A percentile compares a stretch with the other conserved stretches of the same genome.
Evolutionary conservation across 2,113 vertebrate species (phyloP).

Genomic region (Chlamydotis undulata): DNA sequence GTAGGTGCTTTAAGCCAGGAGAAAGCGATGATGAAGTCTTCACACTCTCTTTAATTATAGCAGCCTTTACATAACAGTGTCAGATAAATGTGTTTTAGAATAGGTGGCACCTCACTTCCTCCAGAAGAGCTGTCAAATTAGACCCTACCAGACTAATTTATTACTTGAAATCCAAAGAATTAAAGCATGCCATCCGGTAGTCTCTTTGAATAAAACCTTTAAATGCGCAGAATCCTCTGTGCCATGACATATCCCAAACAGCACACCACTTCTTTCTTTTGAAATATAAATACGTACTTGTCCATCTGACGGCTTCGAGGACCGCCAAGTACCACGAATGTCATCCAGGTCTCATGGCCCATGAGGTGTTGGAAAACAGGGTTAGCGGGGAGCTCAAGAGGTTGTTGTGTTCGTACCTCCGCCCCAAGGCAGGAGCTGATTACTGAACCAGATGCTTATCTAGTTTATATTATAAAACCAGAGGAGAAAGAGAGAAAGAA

Average conservation of each 20-base stretch:
- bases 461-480: background rate
- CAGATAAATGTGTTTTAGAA: slow-evolving; percentile 35
- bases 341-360: background rate
- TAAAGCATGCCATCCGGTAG: background rate
- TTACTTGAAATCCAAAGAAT: slow-evolving; percentile 6
- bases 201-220: background rate
- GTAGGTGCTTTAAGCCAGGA: slow-evolving; percentile 12
- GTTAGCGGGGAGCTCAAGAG: background rate
- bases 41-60: slow-evolving; percentile 59
- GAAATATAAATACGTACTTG: background rate
- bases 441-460: background rate
- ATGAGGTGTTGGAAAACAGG: background rate
- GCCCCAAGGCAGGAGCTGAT: background rate
- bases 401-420: background rate
- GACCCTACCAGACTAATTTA: slow-evolving; percentile 19
- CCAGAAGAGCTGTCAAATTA: slow-evolving; percentile 44
- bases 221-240: background rate
- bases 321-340: background rate
- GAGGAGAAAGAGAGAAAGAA: background rate
- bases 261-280: background rate
- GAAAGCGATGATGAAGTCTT: slow-evolving; percentile 34
- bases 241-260: background rate
- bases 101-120: slow-evolving; percentile 51
- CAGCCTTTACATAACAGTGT: slow-evolving; percentile 53
- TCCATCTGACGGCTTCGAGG: background rate